phyloP scores from a whole-genome alignment of 2,888 invertebrate species.

The Callinectes sapidus region DNA sequence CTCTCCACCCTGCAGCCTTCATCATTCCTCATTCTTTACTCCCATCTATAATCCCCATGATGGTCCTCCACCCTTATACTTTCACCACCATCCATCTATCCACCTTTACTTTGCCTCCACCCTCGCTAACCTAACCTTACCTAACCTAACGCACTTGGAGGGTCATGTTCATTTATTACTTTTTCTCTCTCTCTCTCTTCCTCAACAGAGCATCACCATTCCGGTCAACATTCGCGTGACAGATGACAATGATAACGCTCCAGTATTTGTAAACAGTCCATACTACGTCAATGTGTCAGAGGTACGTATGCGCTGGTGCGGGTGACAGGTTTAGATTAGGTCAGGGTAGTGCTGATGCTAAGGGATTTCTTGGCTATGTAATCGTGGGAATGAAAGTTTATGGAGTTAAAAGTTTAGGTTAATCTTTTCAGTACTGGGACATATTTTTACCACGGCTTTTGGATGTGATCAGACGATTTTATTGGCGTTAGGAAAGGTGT shows the following conservation, averaged over 20 bases:
- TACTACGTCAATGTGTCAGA: conserved; percentile 89
- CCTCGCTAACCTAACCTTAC: background rate
- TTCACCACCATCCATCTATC: background rate
- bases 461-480: too few relatives aligned
- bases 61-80: background rate
- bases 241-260: conserved; percentile 94
- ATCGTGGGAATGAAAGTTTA: too few relatives aligned
- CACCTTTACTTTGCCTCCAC: background rate
- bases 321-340: background rate
- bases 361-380: too few relatives aligned
- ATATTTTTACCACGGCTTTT: too few relatives aligned
- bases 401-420: too few relatives aligned
- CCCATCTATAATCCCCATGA: background rate
- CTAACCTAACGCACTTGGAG: background rate
- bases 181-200: conserved; percentile 23
- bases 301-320: conserved; percentile 78
- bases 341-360: too few relatives aligned
- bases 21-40: background rate
- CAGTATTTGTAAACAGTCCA: conserved; percentile 87
- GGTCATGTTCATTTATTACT: background rate
- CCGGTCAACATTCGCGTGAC: conserved; percentile 90
- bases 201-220: conserved; percentile 83
- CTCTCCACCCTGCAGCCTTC: background rate
- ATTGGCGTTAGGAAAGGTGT: too few relatives aligned
- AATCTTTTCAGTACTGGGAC: too few relatives aligned